Conservation (phyloP, 2,888 invertebrate species). For the Chouioia cunea region DNA sequence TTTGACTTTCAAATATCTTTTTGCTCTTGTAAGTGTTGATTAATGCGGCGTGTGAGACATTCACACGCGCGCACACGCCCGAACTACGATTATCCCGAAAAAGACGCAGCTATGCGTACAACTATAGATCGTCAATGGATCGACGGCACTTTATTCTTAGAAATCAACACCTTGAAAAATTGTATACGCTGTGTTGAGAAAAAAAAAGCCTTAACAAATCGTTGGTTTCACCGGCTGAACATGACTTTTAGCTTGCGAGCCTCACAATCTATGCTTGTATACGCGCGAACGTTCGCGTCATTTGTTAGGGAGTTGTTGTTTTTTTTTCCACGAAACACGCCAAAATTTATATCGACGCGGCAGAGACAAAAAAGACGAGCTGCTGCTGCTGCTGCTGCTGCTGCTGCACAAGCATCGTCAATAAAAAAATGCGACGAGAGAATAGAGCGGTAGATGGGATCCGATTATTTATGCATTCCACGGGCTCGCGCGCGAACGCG, state of each 20-base stretch:
- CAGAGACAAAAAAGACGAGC: neutral
- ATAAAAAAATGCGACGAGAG: conserved; percentile 18
- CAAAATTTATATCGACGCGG: conserved; percentile 37
- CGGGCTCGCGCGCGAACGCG: conserved; percentile 11
- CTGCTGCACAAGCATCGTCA: neutral
- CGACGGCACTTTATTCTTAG: conserved; percentile 14
- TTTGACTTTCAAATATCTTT: too few relatives aligned
- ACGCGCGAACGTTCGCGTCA: conserved; percentile 30
- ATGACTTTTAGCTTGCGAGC: conserved; percentile 8
- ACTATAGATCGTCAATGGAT: too few relatives aligned
- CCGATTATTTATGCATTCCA: conserved; percentile 48
- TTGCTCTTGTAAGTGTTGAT: too few relatives aligned
- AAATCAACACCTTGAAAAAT: conserved; percentile 48
- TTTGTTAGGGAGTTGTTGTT: conserved; percentile 40
- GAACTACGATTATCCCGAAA: too few relatives aligned
- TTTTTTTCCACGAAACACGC: conserved; percentile 25
- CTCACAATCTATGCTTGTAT: conserved; percentile 20
- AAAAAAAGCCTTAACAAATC: neutral
- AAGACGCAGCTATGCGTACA: too few relatives aligned
- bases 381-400: conserved; percentile 1
- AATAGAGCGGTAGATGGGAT: conserved; percentile 36
- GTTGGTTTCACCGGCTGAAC: too few relatives aligned
- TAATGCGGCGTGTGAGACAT: too few relatives aligned
- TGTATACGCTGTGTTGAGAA: neutral
- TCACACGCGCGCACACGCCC: too few relatives aligned